Percentiles rank a stretch among this genome's conserved stretches.
Conservation (phyloP, 2,888 invertebrate species). For the Callinectes sapidus region DNA sequence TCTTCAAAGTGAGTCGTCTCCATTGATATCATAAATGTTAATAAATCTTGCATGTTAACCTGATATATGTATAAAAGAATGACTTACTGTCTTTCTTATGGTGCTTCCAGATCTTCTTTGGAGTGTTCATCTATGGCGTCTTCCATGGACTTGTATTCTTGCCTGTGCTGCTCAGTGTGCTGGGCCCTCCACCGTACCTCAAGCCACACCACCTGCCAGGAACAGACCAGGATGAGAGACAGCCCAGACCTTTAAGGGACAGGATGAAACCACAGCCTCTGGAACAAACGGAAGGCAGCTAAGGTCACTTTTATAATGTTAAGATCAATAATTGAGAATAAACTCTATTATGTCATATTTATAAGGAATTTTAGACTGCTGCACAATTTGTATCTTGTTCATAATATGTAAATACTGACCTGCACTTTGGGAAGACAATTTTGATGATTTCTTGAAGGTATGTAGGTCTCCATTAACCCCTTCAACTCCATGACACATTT, state of each 20-base stretch:
- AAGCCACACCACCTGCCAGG: neutral
- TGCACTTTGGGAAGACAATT: neutral
- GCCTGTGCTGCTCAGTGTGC: conserved; percentile 75
- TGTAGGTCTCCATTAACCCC: no score
- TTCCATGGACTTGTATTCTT: conserved; percentile 76
- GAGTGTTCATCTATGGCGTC: conserved; percentile 75
- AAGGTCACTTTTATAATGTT: neutral
- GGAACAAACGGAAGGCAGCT: neutral
- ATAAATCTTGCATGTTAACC: neutral
- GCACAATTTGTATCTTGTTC: neutral
- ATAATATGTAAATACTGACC: neutral
- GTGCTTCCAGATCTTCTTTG: conserved; percentile 75
- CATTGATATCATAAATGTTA: neutral
- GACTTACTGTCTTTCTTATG: neutral
- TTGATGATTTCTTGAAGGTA: neutral
- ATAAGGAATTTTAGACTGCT: neutral
- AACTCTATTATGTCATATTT: neutral
- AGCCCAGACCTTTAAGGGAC: neutral
- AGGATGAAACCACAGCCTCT: neutral
- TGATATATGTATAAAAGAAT: neutral
- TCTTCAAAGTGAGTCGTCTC: conserved; percentile 75
- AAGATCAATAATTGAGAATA: neutral
- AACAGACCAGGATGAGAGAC: neutral
- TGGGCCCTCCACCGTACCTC: conserved; percentile 74
- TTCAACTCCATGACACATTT: no score